Conservation (phyloP, 2,888 invertebrate genomes). For the Noctua fimbriata region DNA sequence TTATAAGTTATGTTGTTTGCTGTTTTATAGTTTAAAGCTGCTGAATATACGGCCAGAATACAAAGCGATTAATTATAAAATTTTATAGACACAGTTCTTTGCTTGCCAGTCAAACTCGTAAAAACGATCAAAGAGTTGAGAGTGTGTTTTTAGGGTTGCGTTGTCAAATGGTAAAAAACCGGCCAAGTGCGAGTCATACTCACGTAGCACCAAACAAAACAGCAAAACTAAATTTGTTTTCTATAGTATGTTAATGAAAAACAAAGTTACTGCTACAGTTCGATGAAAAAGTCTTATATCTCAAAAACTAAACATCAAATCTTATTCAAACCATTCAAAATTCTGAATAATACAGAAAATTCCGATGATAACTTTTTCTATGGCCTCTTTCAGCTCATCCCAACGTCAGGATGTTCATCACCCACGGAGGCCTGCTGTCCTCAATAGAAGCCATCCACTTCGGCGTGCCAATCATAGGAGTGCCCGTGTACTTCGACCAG, state of each 20-base stretch:
- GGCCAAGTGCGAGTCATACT: too few species aligned
- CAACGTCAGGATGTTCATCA: slow-evolving; percentile 74
- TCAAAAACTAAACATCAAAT: too few species aligned
- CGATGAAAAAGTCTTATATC: too few species aligned
- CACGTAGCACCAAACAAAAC: too few species aligned
- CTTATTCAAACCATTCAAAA: too few species aligned
- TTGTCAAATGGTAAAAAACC: too few species aligned
- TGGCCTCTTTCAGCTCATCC: slow-evolving; percentile 73
- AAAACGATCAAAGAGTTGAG: too few species aligned
- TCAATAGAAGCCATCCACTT: slow-evolving; percentile 77
- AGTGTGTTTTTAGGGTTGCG: too few species aligned
- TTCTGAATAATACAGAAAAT: neutral
- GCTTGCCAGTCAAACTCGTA: neutral
- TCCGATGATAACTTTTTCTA: neutral
- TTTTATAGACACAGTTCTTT: neutral
- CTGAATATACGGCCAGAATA: neutral
- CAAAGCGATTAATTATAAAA: neutral
- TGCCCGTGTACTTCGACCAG: slow-evolving; percentile 79
- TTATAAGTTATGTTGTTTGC: neutral
- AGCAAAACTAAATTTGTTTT: too few species aligned
- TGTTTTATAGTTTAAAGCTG: neutral
- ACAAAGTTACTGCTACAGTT: too few species aligned
- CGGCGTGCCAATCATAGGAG: slow-evolving; percentile 76
- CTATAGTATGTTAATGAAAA: too few species aligned
- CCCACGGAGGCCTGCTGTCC: slow-evolving; percentile 78